Conservation (phyloP, 2,888 invertebrate species). For the Pharmacophagus antenor region DNA sequence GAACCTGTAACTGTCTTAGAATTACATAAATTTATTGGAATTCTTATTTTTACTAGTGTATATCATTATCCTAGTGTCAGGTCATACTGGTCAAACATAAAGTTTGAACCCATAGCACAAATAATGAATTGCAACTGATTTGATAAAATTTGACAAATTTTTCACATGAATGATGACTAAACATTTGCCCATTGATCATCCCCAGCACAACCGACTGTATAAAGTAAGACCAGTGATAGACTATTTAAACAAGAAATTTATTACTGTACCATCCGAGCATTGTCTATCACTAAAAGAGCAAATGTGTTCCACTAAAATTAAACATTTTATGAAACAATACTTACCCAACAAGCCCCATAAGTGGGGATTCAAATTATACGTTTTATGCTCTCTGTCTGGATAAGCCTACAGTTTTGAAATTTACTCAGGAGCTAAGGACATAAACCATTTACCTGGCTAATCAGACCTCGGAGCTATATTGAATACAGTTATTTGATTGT, state of each 20-base stretch:
- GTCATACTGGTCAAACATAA: conserved; percentile 40
- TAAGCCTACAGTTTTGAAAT: conserved; percentile 40
- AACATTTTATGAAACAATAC: conserved; percentile 38
- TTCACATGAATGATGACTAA: conserved; percentile 40
- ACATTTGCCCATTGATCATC: conserved; percentile 38
- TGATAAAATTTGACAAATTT: conserved; percentile 39
- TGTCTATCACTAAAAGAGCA: conserved; percentile 35
- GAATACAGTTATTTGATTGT: conserved; percentile 34
- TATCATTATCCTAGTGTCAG: conserved; percentile 36
- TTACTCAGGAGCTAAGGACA: conserved; percentile 37
- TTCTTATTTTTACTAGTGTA: conserved; percentile 14
- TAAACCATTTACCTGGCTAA: conserved; percentile 36
- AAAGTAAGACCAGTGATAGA: conserved; percentile 43
- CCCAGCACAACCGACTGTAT: conserved; percentile 40
- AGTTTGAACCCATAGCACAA: conserved; percentile 38
- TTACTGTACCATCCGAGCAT: conserved; percentile 33
- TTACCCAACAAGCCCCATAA: conserved; percentile 47
- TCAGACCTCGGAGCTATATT: conserved; percentile 36
- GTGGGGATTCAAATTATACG: conserved; percentile 33
- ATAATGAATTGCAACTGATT: conserved; percentile 39
- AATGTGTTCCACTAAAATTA: conserved; percentile 44
- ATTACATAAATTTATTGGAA: conserved; percentile 42
- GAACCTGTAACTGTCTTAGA: conserved; percentile 40
- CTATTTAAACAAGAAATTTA: conserved; percentile 36
- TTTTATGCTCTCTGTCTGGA: conserved; percentile 35